Evolutionary conservation across 1,140 invertebrate species (phyloP).

Genomic region (Paralvinella palmiformis): DNA sequence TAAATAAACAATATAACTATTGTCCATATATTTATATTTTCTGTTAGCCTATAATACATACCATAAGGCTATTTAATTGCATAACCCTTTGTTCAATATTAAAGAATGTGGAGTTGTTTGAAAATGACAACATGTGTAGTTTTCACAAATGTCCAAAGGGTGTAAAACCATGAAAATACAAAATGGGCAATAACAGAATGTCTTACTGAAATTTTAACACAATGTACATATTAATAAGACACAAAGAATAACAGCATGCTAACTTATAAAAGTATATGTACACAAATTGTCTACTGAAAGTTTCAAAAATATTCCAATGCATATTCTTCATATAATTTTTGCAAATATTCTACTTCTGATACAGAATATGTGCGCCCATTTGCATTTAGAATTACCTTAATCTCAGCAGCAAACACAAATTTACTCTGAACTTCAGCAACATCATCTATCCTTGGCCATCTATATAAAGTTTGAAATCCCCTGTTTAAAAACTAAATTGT

Average conservation of each 20-base stretch:
- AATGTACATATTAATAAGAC: not conserved
- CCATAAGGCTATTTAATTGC: too few relatives aligned
- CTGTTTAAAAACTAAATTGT: slow-evolving; percentile 10
- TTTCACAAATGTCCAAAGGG: not conserved
- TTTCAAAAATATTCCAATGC: not conserved
- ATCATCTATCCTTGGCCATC: slow-evolving; percentile 10
- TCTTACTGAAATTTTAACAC: not conserved
- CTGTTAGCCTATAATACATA: too few relatives aligned
- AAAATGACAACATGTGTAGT: not conserved
- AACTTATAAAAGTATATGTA: not conserved
- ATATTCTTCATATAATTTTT: slow-evolving; percentile 6
- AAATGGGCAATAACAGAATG: not conserved
- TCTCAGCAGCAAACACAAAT: slow-evolving; percentile 11
- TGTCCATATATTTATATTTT: too few relatives aligned
- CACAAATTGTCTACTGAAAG: not conserved
- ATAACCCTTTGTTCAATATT: too few relatives aligned
- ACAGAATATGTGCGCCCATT: slow-evolving; percentile 6
- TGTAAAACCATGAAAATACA: not conserved
- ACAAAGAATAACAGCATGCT: not conserved
- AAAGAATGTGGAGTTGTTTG: too few relatives aligned
- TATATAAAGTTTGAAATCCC: slow-evolving; percentile 3
- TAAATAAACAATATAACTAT: too few relatives aligned
- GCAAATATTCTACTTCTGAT: slow-evolving; percentile 3
- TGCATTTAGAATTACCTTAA: slow-evolving; percentile 1
- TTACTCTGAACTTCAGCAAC: slow-evolving; percentile 9